Base-by-base conservation (phyloP, 1,140 invertebrate species). In the Zaprionus ghesquierei region DNA sequence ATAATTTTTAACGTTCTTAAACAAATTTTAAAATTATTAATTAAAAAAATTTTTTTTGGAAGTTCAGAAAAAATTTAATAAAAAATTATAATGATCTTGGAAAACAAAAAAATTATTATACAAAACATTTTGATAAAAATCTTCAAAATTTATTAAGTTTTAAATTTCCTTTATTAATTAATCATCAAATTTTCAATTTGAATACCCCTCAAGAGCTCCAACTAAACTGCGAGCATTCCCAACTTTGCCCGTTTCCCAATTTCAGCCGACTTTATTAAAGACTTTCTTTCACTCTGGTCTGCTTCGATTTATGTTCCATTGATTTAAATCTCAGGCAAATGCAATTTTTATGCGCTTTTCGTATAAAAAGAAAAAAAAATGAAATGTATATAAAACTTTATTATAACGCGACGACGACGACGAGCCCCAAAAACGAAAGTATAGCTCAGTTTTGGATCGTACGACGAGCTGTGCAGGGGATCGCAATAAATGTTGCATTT, bases 401-500 rank as follows among this genome's bases (percentile, higher is more conserved):
- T 75, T 41, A 46, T 20, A 46, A 15, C 18, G 18, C 41, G 41
- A 12, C 25, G 6, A n/a, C 35, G 35, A 15, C 69, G 79, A 68
- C 62, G 46, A 69, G 53, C 55, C 59, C 25, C 22, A 53, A 62
- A 85, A 85, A 86, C 72, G 84, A 87, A 87, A 87, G 82, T 87
- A 68, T 69, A 87, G 50, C n/a, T n/a, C n/a, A n/a, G n/a, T n/a
- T n/a, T 63, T 60, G 15, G 51, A 58, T 15, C 58, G 18, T 15
- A 13, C 22, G 41, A 44, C 63, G 29, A 69, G 60, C 76, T n/a
- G n/a, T n/a, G n/a, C n/a, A n/a, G n/a, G n/a, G n/a, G 63, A 66
- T 65, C 68, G 63, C 72, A 87, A 82, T 86, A 86, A 81, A 87
- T 86, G 82, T 79, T 86, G 82, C 79, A 86, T 79, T 86, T 86